Conservation (phyloP, 2,888 invertebrate species). For the Lasioglossum figueresi region DNA sequence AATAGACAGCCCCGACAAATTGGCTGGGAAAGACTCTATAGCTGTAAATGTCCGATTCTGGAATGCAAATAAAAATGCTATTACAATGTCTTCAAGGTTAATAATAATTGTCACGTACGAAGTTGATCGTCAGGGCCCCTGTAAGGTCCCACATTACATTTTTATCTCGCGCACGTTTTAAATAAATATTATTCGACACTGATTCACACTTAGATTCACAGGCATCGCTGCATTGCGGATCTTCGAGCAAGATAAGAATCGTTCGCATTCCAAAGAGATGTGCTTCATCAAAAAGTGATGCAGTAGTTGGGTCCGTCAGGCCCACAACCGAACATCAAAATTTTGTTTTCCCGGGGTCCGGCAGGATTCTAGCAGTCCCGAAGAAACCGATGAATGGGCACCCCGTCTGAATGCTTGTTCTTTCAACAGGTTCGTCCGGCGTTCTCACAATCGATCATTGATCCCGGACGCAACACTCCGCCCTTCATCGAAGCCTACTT, state of each 20-base stretch:
- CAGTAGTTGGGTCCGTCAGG: too few species aligned
- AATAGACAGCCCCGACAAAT: slow-evolving; percentile 74
- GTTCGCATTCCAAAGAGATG: too few species aligned
- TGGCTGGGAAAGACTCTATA: slow-evolving; percentile 73
- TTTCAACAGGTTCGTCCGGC: slow-evolving; percentile 47
- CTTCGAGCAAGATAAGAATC: too few species aligned
- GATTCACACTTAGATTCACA: too few species aligned
- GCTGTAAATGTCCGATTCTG: not conserved
- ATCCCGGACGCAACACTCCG: slow-evolving; percentile 72
- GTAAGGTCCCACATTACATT: too few species aligned
- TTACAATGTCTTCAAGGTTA: not conserved
- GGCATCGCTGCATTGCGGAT: too few species aligned
- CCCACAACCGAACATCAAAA: not conserved
- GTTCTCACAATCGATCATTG: slow-evolving; percentile 80
- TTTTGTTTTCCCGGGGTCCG: not conserved
- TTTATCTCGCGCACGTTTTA: too few species aligned
- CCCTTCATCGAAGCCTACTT: slow-evolving; percentile 72
- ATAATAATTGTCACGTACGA: not conserved
- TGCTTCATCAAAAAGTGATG: too few species aligned
- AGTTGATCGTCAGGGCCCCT: too few species aligned
- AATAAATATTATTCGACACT: too few species aligned
- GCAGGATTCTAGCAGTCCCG: not conserved
- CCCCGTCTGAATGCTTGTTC: not conserved
- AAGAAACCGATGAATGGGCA: not conserved
- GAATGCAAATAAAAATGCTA: not conserved